These are phyloP conservation scores for Pseudoips prasinana DNA, from an alignment of 2,888 invertebrate genomes.

Conservation along the genomic window DNA sequence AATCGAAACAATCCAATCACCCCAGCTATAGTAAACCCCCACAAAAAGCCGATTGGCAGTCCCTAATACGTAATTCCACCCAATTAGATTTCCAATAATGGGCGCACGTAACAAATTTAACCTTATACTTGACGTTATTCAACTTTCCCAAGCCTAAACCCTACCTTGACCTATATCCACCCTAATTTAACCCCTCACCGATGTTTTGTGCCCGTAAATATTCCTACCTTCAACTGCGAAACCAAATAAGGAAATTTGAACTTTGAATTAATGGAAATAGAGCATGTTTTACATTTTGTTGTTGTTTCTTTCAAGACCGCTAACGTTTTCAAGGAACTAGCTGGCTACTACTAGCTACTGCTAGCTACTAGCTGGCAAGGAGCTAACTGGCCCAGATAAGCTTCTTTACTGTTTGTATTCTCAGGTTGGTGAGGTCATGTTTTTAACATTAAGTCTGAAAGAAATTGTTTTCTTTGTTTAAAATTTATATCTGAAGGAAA, in stretches of 20 bases:
- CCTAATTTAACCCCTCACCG: slow-evolving; percentile 44
- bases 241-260: slow-evolving; percentile 16
- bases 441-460: too few relatives aligned
- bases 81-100: slow-evolving; percentile 30
- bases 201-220: slow-evolving; percentile 35
- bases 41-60: too few relatives aligned
- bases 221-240: slow-evolving; percentile 21
- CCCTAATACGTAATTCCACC: slow-evolving; percentile 14
- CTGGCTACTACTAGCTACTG: too few relatives aligned
- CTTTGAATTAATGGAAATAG: slow-evolving; percentile 13
- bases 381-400: too few relatives aligned
- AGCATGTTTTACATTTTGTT: slow-evolving; percentile 9
- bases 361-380: too few relatives aligned
- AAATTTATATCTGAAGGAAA: too few relatives aligned
- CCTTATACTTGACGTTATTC: slow-evolving; percentile 32
- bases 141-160: slow-evolving; percentile 37
- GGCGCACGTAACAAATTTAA: slow-evolving; percentile 25
- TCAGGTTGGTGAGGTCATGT: too few relatives aligned
- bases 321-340: slow-evolving; percentile 22
- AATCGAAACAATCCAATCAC: too few relatives aligned
- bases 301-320: slow-evolving; percentile 4
- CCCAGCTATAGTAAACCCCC: too few relatives aligned
- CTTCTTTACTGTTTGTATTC: too few relatives aligned
- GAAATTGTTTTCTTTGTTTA: too few relatives aligned
- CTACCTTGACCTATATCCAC: slow-evolving; percentile 58